Evolutionary conservation across 1,140 invertebrate genomes (phyloP), one percentile per base, ranked within the genome.

Genomic region (Heliconius melpomene): DNA sequence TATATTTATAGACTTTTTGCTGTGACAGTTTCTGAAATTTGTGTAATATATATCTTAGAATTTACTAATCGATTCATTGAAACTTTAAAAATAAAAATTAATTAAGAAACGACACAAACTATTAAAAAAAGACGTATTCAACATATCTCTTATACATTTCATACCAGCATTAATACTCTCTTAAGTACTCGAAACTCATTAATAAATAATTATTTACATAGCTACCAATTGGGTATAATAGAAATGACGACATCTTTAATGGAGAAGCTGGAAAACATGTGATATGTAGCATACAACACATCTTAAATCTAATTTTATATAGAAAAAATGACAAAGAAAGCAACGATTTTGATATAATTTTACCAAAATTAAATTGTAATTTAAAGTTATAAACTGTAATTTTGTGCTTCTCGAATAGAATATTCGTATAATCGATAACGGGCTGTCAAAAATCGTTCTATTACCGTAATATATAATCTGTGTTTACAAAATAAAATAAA

Each of bases 121-220:
- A 29, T 26, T 16, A 66, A 9, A 26, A 66, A 29, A 60, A 29
- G 60, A 29, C 60, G 60, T 60, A 60, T 40, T 60, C 3, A 23
- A 60, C 57, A n/a, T 11, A 60, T 60, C n/a, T 60, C n/a, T 66
- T 57, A 13, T 38, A 52, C 3, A 71, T 77, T 66, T 71, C 3
- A 38, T 36, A 23, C 77, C 77, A 72, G 77, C 66, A 71, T 50
- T 77, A 77, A 77, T 77, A 77, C 75, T 77, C 75, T 46, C 75
- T 78, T 78, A 78, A 78, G 77, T 78, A 78, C 76, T 46, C 46
- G 50, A 72, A 78, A 57, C 60, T 66, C 57, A 74, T 72, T 73
- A 78, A 78, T 78, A 78, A 78, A 78, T 78, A 78, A 78, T 78
- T 78, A 78, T 78, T 74, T 78, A 78, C 72, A 73, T 57, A 66